phyloP scores from a whole-genome alignment of 2,888 invertebrate genomes.

The Andricus quercusramuli region DNA sequence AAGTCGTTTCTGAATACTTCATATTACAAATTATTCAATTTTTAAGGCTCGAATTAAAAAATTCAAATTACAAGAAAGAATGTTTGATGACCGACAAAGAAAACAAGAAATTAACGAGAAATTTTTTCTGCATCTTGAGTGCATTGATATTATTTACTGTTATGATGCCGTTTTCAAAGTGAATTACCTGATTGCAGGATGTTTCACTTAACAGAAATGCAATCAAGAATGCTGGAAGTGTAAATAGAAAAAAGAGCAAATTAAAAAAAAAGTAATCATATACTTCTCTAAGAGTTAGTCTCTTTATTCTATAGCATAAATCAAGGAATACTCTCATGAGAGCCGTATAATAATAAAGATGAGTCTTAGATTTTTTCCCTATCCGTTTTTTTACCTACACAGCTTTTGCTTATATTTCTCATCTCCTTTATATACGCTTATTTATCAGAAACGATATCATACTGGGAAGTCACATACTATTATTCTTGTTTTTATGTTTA shows the following conservation, averaged over 20 bases:
- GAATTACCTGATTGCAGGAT: not conserved
- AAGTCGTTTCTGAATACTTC: too few species aligned
- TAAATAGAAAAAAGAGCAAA: not conserved
- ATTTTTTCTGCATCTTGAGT: too few species aligned
- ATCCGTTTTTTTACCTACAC: not conserved
- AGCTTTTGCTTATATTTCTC: not conserved
- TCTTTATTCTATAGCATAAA: not conserved
- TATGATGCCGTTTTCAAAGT: not conserved
- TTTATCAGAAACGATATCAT: not conserved
- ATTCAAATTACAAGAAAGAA: too few species aligned
- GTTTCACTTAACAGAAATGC: not conserved
- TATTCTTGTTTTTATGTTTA: slow-evolving; percentile 1
- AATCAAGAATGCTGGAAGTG: not conserved
- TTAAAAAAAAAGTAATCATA: not conserved
- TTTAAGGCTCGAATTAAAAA: too few species aligned
- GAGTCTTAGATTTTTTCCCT: not conserved
- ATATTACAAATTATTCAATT: too few species aligned
- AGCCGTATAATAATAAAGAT: not conserved
- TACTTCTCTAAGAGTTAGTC: not conserved
- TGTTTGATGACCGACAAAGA: too few species aligned
- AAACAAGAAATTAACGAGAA: too few species aligned
- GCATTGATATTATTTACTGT: slow-evolving; percentile 2
- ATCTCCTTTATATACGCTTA: not conserved
- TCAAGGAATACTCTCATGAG: slow-evolving; percentile 16
- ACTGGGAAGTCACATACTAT: not conserved